Conservation (phyloP, 2,888 invertebrate genomes). For the Chironomus riparius region DNA sequence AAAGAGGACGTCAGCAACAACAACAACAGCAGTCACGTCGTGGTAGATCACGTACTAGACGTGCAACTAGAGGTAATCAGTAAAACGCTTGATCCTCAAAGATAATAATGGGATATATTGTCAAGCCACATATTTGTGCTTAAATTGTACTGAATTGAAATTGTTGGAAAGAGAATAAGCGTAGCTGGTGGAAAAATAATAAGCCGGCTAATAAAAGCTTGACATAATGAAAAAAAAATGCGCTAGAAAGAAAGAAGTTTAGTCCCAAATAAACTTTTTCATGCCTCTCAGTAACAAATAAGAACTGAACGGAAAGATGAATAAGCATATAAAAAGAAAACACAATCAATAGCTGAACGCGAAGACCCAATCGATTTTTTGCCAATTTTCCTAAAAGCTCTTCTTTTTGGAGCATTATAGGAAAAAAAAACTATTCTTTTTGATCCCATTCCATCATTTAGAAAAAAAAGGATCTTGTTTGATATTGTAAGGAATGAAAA, state of each 20-base stretch:
- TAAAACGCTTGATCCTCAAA: too few species aligned
- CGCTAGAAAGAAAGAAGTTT: background rate
- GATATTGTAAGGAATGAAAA: background rate
- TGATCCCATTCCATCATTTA: background rate
- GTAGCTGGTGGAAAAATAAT: too few species aligned
- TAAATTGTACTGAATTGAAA: too few species aligned
- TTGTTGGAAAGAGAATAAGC: background rate
- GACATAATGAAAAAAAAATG: background rate
- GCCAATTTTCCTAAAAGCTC: background rate
- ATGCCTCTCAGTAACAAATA: background rate
- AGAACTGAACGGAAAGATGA: background rate
- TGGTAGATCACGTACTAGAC: slow-evolving; percentile 15
- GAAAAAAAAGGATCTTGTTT: background rate
- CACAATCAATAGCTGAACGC: background rate
- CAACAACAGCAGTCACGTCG: background rate
- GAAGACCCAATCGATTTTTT: background rate
- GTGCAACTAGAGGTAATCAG: background rate
- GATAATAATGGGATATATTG: too few species aligned
- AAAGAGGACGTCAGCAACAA: background rate
- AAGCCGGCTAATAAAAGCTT: too few species aligned
- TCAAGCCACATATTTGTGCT: too few species aligned
- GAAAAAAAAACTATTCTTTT: background rate
- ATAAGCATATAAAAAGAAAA: background rate
- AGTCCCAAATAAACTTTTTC: background rate
- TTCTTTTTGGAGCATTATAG: background rate